Evolutionary conservation across 2,888 invertebrate genomes (phyloP).

Genomic region (Ennomos quercinarius): DNA sequence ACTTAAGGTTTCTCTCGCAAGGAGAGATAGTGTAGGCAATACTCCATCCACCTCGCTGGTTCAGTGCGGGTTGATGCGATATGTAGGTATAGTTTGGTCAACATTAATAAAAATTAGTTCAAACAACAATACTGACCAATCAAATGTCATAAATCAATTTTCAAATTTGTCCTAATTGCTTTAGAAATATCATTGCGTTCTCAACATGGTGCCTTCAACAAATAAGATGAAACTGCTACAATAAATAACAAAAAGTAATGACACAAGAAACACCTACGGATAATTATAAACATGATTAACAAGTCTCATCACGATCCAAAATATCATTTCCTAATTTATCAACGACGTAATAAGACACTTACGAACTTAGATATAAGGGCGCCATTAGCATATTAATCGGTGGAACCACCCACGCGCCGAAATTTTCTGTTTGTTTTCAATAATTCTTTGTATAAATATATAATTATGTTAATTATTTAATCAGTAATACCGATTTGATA

Average conservation of each 20-base stretch:
- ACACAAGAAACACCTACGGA: conserved; percentile 36
- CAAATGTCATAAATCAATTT: conserved; percentile 8
- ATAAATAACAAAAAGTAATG: conserved; percentile 35
- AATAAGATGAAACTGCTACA: conserved; percentile 26
- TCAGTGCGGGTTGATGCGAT: too few species aligned
- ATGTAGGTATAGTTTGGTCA: too few species aligned
- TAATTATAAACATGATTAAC: conserved; percentile 40
- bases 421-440: conserved; percentile 53
- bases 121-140: too few species aligned
- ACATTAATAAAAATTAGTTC: too few species aligned
- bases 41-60: too few species aligned
- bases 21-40: too few species aligned
- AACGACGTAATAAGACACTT: conserved; percentile 52
- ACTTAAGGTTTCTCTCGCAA: too few species aligned
- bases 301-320: conserved; percentile 22
- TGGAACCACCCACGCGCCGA: conserved; percentile 57
- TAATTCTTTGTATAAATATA: conserved; percentile 71
- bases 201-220: conserved; percentile 24
- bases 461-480: conserved; percentile 66
- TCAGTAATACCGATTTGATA: conserved; percentile 37
- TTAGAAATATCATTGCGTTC: conserved; percentile 10
- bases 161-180: conserved; percentile 16
- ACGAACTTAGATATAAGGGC: conserved; percentile 48
- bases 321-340: conserved; percentile 31
- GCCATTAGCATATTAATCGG: conserved; percentile 51